Evolutionary conservation across 2,797 vertebrate genomes (phyloP).

Genomic region (Microtus obscurus): DNA sequence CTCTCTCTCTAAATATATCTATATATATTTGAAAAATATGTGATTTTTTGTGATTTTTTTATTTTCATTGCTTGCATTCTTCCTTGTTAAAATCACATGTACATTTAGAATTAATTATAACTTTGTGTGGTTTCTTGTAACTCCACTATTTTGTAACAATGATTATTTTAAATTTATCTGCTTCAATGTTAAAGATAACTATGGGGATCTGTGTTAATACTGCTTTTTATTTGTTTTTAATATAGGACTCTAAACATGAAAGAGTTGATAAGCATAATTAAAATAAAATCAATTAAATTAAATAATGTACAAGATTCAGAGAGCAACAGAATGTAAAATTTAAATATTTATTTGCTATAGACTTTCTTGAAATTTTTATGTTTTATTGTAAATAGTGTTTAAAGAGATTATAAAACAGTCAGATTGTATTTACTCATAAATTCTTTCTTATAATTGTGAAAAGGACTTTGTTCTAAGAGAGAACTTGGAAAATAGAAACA

Average conservation of each 20-base stretch:
- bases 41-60: slow-evolving; percentile 35
- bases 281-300: slow-evolving; percentile 2
- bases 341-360: background rate
- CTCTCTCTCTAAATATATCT: background rate
- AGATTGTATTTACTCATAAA: background rate
- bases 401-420: background rate
- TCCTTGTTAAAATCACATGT: background rate
- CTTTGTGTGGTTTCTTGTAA: background rate
- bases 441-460: background rate
- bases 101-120: background rate
- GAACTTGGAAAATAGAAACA: background rate
- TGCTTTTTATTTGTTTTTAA: background rate
- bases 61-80: background rate
- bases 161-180: background rate
- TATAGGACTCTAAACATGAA: background rate
- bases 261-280: background rate
- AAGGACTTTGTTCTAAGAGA: background rate
- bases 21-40: slow-evolving; percentile 13
- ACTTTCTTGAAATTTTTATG: background rate
- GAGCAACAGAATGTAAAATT: background rate
- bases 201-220: fast-evolving
- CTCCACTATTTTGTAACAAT: background rate
- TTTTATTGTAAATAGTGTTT: background rate
- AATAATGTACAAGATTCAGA: background rate
- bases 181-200: background rate